Percentiles rank a stretch among this genome's conserved stretches.
These are phyloP conservation scores for Alouatta palliata DNA, from an alignment of 2,113 vertebrate species.

Conservation along the genomic window DNA sequence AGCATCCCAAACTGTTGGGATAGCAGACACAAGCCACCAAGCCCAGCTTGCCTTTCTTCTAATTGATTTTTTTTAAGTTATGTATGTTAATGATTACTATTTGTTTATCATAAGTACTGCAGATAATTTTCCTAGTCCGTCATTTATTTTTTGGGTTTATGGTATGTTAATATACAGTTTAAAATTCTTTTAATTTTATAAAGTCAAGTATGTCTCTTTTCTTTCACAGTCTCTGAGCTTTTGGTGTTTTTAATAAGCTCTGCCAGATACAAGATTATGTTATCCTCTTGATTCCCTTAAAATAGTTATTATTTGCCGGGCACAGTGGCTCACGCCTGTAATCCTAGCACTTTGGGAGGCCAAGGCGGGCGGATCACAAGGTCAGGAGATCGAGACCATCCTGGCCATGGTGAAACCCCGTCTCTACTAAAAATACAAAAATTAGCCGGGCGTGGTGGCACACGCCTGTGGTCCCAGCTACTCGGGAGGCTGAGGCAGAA, in stretches of 20 bases:
- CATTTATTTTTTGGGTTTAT: slow-evolving; percentile 5
- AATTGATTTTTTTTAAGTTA: not conserved
- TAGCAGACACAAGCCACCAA: not conserved
- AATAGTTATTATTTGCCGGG: not conserved
- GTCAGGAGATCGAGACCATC: no score
- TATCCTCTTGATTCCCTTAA: slow-evolving; percentile 17
- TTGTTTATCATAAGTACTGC: not conserved
- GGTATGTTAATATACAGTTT: not conserved
- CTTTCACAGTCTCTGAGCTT: not conserved
- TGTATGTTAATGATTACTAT: not conserved
- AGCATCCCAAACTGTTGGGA: not conserved
- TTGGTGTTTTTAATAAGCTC: not conserved
- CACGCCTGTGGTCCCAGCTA: no score
- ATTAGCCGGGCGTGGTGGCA: no score
- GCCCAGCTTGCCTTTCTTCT: not conserved
- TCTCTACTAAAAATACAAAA: no score
- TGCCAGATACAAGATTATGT: not conserved
- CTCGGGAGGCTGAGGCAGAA: no score
- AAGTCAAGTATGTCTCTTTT: not conserved
- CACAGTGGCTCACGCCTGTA: no score
- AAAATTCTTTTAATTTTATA: not conserved
- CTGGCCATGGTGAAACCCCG: no score
- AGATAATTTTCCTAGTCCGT: not conserved
- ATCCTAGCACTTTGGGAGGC: no score
- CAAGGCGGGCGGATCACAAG: no score